Base-by-base conservation (phyloP, 2,888 invertebrate species). In the Apamea epomidion region DNA sequence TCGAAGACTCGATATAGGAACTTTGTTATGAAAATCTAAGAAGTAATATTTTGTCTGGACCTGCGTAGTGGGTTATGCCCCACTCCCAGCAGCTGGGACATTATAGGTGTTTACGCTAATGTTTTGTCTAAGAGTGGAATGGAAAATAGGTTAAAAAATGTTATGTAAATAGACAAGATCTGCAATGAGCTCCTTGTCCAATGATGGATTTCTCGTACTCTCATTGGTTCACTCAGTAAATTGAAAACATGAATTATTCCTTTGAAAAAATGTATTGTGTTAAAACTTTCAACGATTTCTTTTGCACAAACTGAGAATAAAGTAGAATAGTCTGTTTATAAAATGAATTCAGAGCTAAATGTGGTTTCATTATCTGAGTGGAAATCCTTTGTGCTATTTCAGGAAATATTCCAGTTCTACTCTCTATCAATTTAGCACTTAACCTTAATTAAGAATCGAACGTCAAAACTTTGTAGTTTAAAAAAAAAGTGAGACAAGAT, bases 391-490 rank as follows among this genome's bases (percentile, higher is more conserved):
- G 45, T 79, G 65, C 42, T 84, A 48, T 58, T 58, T 29, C 29
- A 62, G 29, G 21, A 72, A 72, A 68, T 5, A 65, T 29, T 70
- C 25, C 82, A 60, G 37, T 42, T 45, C 69, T 51, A 8, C n/a
- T 67, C 25, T 71, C 16, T 84, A 62, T 72, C 25, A 71, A 60
- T 81, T 71, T 29, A 71, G 54, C 45, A 60, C 21, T 80, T 64
- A 60, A 29, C 29, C 32, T 62, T 68, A 62, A 68, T 74, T 74
- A 67, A 84, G 21, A 69, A 73, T 73, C 29, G 48, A 62, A 80
- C 42, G 85, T 67, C 54, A 74, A 67, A 71, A 80, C 54, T 80
- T 85, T 71, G 25, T 60, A 69, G 7, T 71, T 48, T 71, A 58
- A 25, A 71, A 71, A 71, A 74, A 80, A 64, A 7, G 25, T 29